These are phyloP conservation scores for Eupithecia subumbrata DNA, from an alignment of 2,888 invertebrate species.

Conservation along the genomic window DNA sequence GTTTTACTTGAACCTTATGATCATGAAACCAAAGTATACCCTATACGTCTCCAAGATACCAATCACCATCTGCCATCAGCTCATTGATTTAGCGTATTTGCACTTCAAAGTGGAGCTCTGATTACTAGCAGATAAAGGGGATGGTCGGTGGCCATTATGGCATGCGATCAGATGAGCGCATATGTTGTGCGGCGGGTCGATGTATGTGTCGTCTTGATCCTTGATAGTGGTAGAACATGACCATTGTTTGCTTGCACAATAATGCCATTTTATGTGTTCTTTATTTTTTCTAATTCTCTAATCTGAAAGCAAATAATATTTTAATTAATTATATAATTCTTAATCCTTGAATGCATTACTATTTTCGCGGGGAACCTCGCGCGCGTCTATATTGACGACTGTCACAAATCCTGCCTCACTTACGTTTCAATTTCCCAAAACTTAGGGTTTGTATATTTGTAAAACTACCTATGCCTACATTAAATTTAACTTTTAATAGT, in stretches of 20 bases:
- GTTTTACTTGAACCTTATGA: not conserved
- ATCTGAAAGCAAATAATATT: not conserved
- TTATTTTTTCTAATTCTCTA: not conserved
- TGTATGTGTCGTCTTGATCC: conserved; percentile 55
- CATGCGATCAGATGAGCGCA: conserved; percentile 76
- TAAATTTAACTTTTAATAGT: too few species aligned
- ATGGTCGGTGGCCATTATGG: conserved; percentile 63
- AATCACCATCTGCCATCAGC: conserved; percentile 25
- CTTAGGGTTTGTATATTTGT: not conserved
- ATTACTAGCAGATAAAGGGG: conserved; percentile 72
- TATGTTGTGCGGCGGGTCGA: conserved; percentile 68
- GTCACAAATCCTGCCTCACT: not conserved
- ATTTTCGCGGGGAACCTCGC: not conserved
- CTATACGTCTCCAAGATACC: not conserved
- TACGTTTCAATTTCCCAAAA: not conserved
- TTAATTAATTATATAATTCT: not conserved
- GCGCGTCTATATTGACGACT: not conserved
- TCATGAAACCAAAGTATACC: not conserved
- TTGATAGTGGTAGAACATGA: conserved; percentile 28
- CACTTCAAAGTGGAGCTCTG: conserved; percentile 64
- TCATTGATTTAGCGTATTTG: conserved; percentile 39
- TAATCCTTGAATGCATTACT: not conserved
- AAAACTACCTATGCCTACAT: too few species aligned
- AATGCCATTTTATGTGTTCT: not conserved
- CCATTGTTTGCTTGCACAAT: not conserved